Conservation (phyloP, 2,113 vertebrate genomes). For the Falcunculus frontatus region DNA sequence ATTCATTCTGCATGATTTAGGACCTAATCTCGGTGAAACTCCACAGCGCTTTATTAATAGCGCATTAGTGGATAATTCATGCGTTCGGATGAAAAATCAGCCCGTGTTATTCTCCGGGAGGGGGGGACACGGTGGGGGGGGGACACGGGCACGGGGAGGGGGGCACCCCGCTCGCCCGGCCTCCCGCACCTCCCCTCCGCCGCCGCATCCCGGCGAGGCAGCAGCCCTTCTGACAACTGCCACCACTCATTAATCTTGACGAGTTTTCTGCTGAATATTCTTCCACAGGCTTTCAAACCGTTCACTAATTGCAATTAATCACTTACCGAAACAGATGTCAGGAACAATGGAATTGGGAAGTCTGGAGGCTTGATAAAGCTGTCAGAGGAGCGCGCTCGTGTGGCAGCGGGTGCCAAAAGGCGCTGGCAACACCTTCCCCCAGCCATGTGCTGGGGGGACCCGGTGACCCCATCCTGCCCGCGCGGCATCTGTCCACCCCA, state of each 20-base stretch:
- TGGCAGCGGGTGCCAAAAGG: conserved; percentile 33
- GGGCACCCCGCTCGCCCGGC: conserved; percentile 1
- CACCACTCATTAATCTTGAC: conserved; percentile 95
- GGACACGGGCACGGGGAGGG: background rate
- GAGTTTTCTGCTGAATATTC: conserved; percentile 93
- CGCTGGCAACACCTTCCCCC: conserved; percentile 15
- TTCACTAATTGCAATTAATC: conserved; percentile 99
- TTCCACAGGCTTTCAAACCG: conserved; percentile 94
- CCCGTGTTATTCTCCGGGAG: background rate
- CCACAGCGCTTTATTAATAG: conserved; percentile 68
- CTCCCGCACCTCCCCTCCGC: background rate
- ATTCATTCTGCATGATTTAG: conserved; percentile 63
- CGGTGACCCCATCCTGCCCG: conserved; percentile 49
- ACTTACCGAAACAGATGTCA: conserved; percentile 98
- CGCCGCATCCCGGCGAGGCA: conserved; percentile 27
- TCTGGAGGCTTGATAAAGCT: conserved; percentile 82
- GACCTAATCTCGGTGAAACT: conserved; percentile 61
- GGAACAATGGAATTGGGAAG: conserved; percentile 88
- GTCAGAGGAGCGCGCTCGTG: conserved; percentile 74
- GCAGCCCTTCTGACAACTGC: conserved; percentile 79
- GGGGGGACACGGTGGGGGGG: background rate
- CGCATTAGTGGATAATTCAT: conserved; percentile 66
- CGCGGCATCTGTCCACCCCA: background rate
- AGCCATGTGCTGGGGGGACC: conserved; percentile 33
- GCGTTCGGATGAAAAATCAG: conserved; percentile 61